Evolutionary conservation across 2,797 vertebrate species (phyloP).

Genomic region (Harpagifer antarcticus): DNA sequence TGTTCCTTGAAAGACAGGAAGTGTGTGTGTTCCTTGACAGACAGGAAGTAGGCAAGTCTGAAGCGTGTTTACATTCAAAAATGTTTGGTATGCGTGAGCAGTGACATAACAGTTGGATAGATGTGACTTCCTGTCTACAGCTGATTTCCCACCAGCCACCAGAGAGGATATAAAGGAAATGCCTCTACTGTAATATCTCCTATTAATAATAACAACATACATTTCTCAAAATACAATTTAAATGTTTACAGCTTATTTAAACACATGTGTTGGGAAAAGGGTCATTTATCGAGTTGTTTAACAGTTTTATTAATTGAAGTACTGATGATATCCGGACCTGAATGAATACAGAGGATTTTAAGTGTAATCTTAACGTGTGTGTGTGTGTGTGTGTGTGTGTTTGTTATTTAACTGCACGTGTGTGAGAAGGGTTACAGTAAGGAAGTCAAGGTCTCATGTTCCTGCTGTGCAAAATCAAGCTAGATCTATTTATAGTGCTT

Average conservation of each 20-base stretch:
- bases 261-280: no score
- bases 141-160: no score
- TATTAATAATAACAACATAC: no score
- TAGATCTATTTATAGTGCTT: conserved; percentile 55
- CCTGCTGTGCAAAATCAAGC: conserved; percentile 25
- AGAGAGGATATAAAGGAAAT: no score
- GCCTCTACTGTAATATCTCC: no score
- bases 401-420: conserved; percentile 11
- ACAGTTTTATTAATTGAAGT: background rate
- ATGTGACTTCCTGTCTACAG: conserved; percentile 28
- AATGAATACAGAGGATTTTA: background rate
- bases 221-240: no score
- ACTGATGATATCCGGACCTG: background rate
- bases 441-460: conserved; percentile 24
- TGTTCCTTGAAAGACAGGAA: background rate
- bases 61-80: conserved; percentile 58
- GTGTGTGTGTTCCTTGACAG: background rate
- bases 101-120: background rate
- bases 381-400: background rate
- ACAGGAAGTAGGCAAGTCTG: conserved; percentile 3
- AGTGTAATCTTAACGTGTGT: background rate
- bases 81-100: conserved; percentile 3
- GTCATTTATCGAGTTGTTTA: background rate
- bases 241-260: no score
- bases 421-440: conserved; percentile 12